phyloP scores from a whole-genome alignment of 2,888 invertebrate genomes.

The Aplocera efformata region DNA sequence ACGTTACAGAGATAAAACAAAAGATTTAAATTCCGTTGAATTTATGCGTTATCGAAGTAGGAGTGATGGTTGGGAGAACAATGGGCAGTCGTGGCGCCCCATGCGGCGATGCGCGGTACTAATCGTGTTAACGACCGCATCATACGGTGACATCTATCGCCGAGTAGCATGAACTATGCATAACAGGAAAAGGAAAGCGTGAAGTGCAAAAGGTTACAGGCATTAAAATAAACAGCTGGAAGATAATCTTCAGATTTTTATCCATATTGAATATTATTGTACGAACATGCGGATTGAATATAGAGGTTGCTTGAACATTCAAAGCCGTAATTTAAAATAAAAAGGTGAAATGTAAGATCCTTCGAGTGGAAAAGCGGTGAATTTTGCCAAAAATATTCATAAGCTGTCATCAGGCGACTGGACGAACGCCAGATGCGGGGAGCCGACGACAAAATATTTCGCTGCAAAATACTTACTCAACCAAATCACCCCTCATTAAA shows the following conservation, averaged over 20 bases:
- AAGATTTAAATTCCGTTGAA: constrained; percentile 71
- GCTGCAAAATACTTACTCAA: constrained; percentile 73
- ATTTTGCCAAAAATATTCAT: constrained; percentile 79
- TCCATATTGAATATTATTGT: neutral
- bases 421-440: constrained; percentile 75
- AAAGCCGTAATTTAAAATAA: constrained; percentile 44
- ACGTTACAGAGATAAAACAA: constrained; percentile 79
- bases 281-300: constrained; percentile 8
- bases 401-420: constrained; percentile 79
- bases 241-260: constrained; percentile 12
- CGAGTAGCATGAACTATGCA: constrained; percentile 53
- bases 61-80: constrained; percentile 68
- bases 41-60: constrained; percentile 76
- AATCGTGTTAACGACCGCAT: constrained; percentile 28
- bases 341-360: constrained; percentile 60
- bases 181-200: constrained; percentile 31
- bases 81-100: constrained; percentile 77
- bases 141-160: constrained; percentile 67
- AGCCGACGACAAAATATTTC: constrained; percentile 75
- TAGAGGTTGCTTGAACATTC: constrained; percentile 13
- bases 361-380: constrained; percentile 59
- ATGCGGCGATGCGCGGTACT: constrained; percentile 65
- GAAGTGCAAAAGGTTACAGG: constrained; percentile 41
- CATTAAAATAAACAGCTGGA: constrained; percentile 34
- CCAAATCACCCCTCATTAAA: constrained; percentile 72